Base-by-base conservation (phyloP, 2,797 vertebrate species). In the Hoplostethus mediterraneus region DNA sequence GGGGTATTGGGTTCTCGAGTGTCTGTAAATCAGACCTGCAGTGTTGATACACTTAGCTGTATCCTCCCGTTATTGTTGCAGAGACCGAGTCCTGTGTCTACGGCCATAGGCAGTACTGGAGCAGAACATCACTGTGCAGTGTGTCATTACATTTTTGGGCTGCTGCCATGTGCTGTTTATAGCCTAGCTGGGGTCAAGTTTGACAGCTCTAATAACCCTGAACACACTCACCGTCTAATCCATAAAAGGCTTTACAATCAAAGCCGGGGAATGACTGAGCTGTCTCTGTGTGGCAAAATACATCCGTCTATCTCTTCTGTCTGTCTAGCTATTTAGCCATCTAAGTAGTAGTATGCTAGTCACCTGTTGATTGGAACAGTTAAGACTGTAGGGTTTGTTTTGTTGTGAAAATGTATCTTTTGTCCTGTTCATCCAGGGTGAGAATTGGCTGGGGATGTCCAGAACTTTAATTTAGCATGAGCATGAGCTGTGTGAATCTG, bases 161-260 rank as follows among this genome's bases (percentile, higher is more conserved):
- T 2, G 45, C 73, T 79, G 86, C 89, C 90, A 89, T 64, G 82
- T 71, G 77, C 87, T 87, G 87, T 90, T 91, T 89, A 90, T 92
- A 91, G 88, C 83, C 87, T 57, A 78, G 75, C 81, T 51, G 66
- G 73, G 88, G 86, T 91, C 90, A 85, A 68, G 86, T 87, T 90
- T 91, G 91, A 90, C 90, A 85, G 89, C 87, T 90, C 84, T 89
- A 90, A 91, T 92, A 87, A 91, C 80, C 76, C 83, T 65, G 70
- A 75, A 77, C 42, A 42, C 71, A 73, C 87, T 87, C 74, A 56
- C 71, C 10, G 53, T 77, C 79, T 92, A 89, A 91, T 91, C 91
- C 86, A 88, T 88, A 87, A 87, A 91, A 88, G 85, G 87, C 84
- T 90, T 88, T 84, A 83, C 66, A 77, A 80, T 89, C 73, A 82